Conservation (phyloP, 2,113 vertebrate genomes). For the Oriolus oriolus region DNA sequence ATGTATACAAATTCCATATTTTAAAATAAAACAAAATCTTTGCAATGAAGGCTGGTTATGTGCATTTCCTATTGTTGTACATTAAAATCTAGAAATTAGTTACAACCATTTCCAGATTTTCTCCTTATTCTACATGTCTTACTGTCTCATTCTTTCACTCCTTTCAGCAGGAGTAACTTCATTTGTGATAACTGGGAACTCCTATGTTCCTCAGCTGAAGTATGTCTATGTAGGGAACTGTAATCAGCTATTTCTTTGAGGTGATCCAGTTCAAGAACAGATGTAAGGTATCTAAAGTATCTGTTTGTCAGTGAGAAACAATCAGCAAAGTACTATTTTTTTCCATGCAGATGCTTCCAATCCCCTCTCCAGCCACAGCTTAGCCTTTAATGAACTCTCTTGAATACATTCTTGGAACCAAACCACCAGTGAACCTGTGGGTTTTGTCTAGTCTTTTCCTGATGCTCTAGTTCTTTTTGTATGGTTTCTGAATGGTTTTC, state of each 20-base stretch:
- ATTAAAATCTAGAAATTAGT: not conserved
- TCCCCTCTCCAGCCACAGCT: not conserved
- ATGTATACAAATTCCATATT: not conserved
- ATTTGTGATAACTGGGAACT: not conserved
- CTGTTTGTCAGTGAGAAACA: not conserved
- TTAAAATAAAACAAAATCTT: not conserved
- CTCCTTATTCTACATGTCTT: not conserved
- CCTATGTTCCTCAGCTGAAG: not conserved
- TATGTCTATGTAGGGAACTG: not conserved
- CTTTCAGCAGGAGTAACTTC: not conserved
- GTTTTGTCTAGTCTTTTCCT: not conserved
- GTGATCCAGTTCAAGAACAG: not conserved
- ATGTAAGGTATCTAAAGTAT: not conserved
- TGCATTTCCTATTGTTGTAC: not conserved
- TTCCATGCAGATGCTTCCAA: not conserved
- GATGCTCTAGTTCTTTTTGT: not conserved
- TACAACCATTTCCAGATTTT: not conserved
- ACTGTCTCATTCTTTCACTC: not conserved
- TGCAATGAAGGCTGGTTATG: not conserved
- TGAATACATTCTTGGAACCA: not conserved
- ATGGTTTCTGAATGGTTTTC: not conserved
- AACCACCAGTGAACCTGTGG: not conserved
- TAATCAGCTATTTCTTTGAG: not conserved
- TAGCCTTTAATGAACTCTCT: not conserved
- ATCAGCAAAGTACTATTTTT: not conserved